A percentile compares a stretch with the other conserved stretches of the same genome.
phyloP scores from a whole-genome alignment of 2,113 vertebrate species.

The Struthidea cinerea region DNA sequence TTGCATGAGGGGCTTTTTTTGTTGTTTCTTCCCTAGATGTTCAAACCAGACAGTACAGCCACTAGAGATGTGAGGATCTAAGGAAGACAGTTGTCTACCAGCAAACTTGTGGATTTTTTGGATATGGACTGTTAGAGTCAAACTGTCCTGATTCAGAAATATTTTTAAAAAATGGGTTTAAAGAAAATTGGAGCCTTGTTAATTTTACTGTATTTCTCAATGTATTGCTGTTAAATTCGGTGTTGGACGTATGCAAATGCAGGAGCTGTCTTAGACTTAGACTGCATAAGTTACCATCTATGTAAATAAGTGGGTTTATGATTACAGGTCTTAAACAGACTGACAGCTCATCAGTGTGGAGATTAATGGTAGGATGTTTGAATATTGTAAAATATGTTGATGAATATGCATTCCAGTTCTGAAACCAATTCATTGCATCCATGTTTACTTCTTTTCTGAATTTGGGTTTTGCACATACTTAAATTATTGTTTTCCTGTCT shows the following conservation, averaged over 20 bases:
- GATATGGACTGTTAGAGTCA: neutral
- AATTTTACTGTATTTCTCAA: neutral
- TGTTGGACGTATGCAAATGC: neutral
- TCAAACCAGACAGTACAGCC: neutral
- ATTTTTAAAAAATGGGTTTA: neutral
- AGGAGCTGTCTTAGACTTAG: neutral
- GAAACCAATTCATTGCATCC: neutral
- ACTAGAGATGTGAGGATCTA: neutral
- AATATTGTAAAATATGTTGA: neutral
- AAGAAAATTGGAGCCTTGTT: neutral
- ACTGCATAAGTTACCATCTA: neutral
- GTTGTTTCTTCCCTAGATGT: neutral
- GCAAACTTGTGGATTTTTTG: neutral
- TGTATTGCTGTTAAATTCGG: neutral
- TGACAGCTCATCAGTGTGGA: neutral
- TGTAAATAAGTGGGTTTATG: neutral
- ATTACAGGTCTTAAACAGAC: neutral
- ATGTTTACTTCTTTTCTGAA: neutral
- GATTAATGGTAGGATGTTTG: neutral
- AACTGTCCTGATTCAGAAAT: neutral
- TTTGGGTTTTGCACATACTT: neutral
- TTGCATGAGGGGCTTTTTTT: neutral
- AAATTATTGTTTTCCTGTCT: conserved; percentile 23
- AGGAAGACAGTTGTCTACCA: neutral
- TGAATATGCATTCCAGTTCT: conserved; percentile 16